Evolutionary conservation across 2,888 invertebrate genomes (phyloP).

Genomic region (Unio delphinus): DNA sequence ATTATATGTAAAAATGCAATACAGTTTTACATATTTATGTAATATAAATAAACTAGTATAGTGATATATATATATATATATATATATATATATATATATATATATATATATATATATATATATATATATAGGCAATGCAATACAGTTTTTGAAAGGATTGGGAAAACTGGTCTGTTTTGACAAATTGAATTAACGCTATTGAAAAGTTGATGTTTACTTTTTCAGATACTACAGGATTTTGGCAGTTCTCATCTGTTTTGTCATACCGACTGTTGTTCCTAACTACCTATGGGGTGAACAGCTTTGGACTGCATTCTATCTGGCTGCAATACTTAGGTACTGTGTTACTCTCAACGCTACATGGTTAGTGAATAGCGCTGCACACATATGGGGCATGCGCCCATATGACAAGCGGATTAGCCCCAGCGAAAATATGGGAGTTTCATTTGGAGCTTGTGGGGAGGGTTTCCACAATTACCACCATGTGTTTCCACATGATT

Average conservation of each 20-base stretch:
- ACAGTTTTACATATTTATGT: too few species aligned
- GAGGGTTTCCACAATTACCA: conserved; percentile 95
- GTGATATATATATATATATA: too few species aligned
- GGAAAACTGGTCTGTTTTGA: too few species aligned
- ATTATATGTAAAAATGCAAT: too few species aligned
- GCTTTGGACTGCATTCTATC: conserved; percentile 84
- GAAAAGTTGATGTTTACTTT: conserved; percentile 33
- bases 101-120: too few species aligned
- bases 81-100: too few species aligned
- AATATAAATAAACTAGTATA: too few species aligned
- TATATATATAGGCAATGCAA: too few species aligned
- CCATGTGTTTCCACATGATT: conserved; percentile 94
- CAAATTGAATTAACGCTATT: too few species aligned
- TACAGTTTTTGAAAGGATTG: too few species aligned
- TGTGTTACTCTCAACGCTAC: conserved; percentile 90
- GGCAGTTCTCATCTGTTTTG: conserved; percentile 85
- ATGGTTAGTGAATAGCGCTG: conserved; percentile 94
- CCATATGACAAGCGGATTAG: conserved; percentile 89
- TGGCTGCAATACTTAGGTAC: conserved; percentile 86
- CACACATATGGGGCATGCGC: conserved; percentile 92
- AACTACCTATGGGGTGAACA: conserved; percentile 88
- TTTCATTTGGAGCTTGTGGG: conserved; percentile 78
- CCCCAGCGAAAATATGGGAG: conserved; percentile 83
- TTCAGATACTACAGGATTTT: conserved; percentile 82
- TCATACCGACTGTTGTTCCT: conserved; percentile 86